Evolutionary conservation across 1,140 invertebrate species (phyloP).

Genomic region (Drosophila takahashii): DNA sequence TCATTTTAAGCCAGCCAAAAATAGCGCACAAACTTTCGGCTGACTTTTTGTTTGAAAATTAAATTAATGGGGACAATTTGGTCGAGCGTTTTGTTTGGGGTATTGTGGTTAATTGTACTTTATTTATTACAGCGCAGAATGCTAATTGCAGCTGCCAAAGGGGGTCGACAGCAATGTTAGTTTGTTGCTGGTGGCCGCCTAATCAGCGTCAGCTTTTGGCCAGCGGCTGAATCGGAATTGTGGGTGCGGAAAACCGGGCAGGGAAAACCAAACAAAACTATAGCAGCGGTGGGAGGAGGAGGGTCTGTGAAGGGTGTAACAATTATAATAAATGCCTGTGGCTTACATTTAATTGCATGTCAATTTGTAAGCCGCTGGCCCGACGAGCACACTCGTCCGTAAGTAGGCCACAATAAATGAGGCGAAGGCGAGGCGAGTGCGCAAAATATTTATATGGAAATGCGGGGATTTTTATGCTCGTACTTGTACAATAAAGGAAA

Average conservation of each 20-base stretch:
- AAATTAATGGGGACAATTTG: constrained; percentile 22
- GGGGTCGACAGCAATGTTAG: constrained; percentile 41
- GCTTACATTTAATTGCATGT: constrained; percentile 74
- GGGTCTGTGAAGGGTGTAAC: constrained; percentile 19
- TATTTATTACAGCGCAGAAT: constrained; percentile 75
- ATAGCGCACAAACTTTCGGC: neutral
- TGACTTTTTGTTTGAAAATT: constrained; percentile 10
- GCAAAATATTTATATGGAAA: constrained; percentile 68
- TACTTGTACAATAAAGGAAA: constrained; percentile 74
- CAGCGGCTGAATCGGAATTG: constrained; percentile 9
- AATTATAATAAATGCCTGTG: constrained; percentile 73
- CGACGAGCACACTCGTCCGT: constrained; percentile 36
- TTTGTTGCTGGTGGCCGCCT: constrained; percentile 53
- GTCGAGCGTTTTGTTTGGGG: constrained; percentile 55
- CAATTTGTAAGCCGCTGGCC: constrained; percentile 61
- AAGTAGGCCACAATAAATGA: constrained; percentile 64
- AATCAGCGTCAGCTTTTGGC: constrained; percentile 67
- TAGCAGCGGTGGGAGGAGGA: no score
- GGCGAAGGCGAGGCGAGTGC: constrained; percentile 35
- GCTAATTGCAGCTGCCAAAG: constrained; percentile 68
- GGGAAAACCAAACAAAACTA: neutral
- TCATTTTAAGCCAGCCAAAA: constrained; percentile 7
- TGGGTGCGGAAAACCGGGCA: no score
- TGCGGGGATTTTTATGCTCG: constrained; percentile 72
- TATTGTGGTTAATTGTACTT: constrained; percentile 77